Conservation (phyloP, 2,888 invertebrate species). For the Drosophila mimetica region DNA sequence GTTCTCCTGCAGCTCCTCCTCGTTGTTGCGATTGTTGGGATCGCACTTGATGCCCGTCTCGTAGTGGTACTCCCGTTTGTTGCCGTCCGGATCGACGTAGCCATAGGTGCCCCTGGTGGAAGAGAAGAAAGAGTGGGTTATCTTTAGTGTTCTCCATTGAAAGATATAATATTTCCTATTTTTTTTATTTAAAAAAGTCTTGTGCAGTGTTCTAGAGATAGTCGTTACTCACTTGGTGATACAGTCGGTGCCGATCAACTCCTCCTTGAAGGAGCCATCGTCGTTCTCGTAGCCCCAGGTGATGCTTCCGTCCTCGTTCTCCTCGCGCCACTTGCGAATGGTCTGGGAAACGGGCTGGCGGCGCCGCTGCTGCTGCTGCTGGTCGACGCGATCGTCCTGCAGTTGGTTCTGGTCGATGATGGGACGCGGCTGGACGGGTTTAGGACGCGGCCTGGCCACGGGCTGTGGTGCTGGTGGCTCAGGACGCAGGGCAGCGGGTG, state of each 20-base stretch:
- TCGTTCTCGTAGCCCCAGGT: conserved; percentile 96
- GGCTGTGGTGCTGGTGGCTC: conserved; percentile 80
- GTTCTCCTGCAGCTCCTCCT: conserved; percentile 86
- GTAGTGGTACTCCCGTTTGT: conserved; percentile 92
- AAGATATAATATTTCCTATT: too few relatives aligned
- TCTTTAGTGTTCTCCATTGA: too few relatives aligned
- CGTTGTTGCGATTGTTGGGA: conserved; percentile 85
- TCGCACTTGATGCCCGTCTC: conserved; percentile 90
- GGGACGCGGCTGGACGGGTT: conserved; percentile 82
- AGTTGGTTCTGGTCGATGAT: conserved; percentile 77
- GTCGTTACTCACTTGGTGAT: conserved; percentile 87
- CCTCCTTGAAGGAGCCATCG: conserved; percentile 94
- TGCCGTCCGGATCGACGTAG: conserved; percentile 93
- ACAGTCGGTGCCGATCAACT: conserved; percentile 91
- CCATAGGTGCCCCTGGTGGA: conserved; percentile 90
- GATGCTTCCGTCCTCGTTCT: conserved; percentile 90
- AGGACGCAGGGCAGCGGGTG: conserved; percentile 82
- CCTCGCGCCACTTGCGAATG: conserved; percentile 89
- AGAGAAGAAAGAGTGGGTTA: not conserved
- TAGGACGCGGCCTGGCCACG: conserved; percentile 70
- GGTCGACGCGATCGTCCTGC: conserved; percentile 75
- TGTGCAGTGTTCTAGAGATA: too few relatives aligned
- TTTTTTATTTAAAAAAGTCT: too few relatives aligned
- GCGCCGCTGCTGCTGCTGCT: conserved; percentile 70
- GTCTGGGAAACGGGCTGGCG: conserved; percentile 91